Evolutionary conservation across 2,113 vertebrate genomes (phyloP), one percentile per base, ranked within the genome.

Genomic region (Cathartes aura): DNA sequence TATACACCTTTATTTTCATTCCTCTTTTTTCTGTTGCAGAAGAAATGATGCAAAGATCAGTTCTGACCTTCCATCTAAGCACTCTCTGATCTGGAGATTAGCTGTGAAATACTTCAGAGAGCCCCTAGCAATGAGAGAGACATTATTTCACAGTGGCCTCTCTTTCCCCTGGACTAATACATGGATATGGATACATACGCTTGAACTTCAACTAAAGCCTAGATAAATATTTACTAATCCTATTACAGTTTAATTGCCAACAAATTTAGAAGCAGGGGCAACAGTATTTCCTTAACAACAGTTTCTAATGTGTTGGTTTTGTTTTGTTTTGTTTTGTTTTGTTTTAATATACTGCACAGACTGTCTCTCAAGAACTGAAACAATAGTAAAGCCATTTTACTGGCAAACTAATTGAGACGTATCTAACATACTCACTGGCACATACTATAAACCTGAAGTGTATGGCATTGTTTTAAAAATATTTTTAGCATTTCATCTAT

Each of bases 211-310:
- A 36, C 85, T 62, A 42, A 78, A 83, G 34, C 40, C 30, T 93
- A 76, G 45, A 81, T 78, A 92, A 96, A 91, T 92, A 94, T 95
- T 96, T 94, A 89, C 63, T 87, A 81, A 93, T 64, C 22, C 21
- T 62, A 78, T 94, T 92, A 71, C 55, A 91, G 72, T 74, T 96
- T 89, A 94, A 84, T 70, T 93, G 63, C 47, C 68, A 82, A 66
- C 36, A 64, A 87, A 78, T 89, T 78, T 94, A 80, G 70, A 84
- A 92, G 72, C 42, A 70, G 15, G 19, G n/a, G 9, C 55, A 83
- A 70, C 8, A 84, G 38, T 74, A 87, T 81, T 96, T 96, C 87
- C 91, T 80, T 91, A 87, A 91, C 83, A 91, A 93, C 72, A 38
- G 59, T 82, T 56, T 87, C 82, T 70, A 82, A 78, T 45, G 12